A percentile compares a stretch with the other conserved stretches of the same genome.
These are phyloP conservation scores for Chloroceryle aenea DNA, from an alignment of 2,113 vertebrate genomes.

Conservation along the genomic window DNA sequence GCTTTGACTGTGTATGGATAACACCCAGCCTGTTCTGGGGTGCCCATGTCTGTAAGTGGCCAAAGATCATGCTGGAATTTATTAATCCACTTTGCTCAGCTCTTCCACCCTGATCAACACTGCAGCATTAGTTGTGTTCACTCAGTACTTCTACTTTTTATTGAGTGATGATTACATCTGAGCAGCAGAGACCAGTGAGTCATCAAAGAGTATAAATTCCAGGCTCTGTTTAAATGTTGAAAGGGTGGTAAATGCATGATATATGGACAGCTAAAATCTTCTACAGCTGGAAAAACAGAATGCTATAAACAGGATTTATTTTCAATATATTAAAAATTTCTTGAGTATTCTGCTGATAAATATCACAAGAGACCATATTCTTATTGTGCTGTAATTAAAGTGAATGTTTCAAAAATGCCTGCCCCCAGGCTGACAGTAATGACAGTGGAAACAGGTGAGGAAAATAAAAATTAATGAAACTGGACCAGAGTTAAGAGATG, in stretches of 20 bases:
- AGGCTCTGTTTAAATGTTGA: conserved; percentile 47
- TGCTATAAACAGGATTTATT: conserved; percentile 46
- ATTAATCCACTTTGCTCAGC: conserved; percentile 15
- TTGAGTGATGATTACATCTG: conserved; percentile 49
- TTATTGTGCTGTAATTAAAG: conserved; percentile 51
- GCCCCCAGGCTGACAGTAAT: not conserved
- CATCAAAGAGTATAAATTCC: conserved; percentile 40
- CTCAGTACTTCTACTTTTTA: not conserved
- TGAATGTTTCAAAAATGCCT: conserved; percentile 7
- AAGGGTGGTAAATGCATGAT: conserved; percentile 43
- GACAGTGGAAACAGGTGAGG: conserved; percentile 1
- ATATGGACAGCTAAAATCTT: conserved; percentile 33
- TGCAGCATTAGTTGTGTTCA: not conserved
- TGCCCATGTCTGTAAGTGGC: not conserved
- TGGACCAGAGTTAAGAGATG: conserved; percentile 9
- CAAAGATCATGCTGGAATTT: not conserved
- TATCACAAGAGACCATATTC: not conserved
- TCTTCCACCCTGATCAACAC: not conserved
- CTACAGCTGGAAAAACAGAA: not conserved
- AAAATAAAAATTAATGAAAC: conserved; percentile 59
- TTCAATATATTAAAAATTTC: conserved; percentile 40
- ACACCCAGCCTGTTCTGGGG: not conserved
- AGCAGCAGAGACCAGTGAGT: conserved; percentile 21
- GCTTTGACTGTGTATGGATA: not conserved
- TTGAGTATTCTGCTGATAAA: not conserved